Evolutionary conservation across 2,113 vertebrate species (phyloP).

Genomic region (human (Homo sapiens)): GRCh38 chr13:52795501-52796000

Average conservation of each 20-base stretch:
- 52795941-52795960: slow-evolving; percentile 75
- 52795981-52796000: slow-evolving; percentile 30
- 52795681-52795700: neutral
- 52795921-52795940: slow-evolving; percentile 71
- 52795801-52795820: neutral
- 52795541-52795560: neutral
- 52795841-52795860: slow-evolving; percentile 3
- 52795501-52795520: neutral
- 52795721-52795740: neutral
- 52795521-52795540: neutral
- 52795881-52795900: slow-evolving; percentile 72
- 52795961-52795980: slow-evolving; percentile 72
- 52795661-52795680: neutral
- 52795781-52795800: neutral
- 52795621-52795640: neutral
- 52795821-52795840: neutral
- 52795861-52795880: slow-evolving; percentile 47
- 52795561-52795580: neutral
- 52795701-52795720: neutral
- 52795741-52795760: neutral
- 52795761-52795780: neutral
- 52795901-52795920: slow-evolving; percentile 78
- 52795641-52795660: neutral
- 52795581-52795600: neutral
- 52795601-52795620: neutral